Evolutionary conservation across 2,888 invertebrate species (phyloP).

Genomic region (Coleophora deauratella): DNA sequence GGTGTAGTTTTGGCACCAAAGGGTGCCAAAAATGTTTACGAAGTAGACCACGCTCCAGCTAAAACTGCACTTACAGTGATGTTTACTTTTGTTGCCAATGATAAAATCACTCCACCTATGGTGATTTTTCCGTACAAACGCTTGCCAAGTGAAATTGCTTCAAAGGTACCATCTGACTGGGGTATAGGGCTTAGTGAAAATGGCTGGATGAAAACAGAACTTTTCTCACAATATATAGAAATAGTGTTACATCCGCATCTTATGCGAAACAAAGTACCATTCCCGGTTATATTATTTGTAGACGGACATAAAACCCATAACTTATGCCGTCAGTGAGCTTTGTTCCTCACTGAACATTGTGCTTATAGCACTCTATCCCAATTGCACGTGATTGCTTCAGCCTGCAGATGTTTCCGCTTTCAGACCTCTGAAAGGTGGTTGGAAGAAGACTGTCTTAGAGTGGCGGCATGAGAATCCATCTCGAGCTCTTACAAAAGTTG

Average conservation of each 20-base stretch:
- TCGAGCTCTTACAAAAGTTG: slow-evolving; percentile 13
- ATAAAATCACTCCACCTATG: no score
- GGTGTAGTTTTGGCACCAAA: no score
- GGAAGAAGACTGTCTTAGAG: slow-evolving; percentile 14
- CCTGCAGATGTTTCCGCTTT: slow-evolving; percentile 23
- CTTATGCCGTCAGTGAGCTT: slow-evolving; percentile 14
- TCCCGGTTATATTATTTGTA: slow-evolving; percentile 37
- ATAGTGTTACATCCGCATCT: slow-evolving; percentile 29
- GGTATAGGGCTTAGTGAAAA: slow-evolving; percentile 35
- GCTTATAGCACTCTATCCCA: slow-evolving; percentile 19
- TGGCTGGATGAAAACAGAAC: slow-evolving; percentile 44
- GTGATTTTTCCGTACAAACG: no score
- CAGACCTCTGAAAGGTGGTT: slow-evolving; percentile 17
- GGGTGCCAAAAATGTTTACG: no score
- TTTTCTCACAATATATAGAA: slow-evolving; percentile 39
- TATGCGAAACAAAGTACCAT: slow-evolving; percentile 17
- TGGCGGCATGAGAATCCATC: slow-evolving; percentile 16
- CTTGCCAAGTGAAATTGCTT: no score
- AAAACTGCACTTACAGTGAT: no score
- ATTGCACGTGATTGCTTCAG: slow-evolving; percentile 19
- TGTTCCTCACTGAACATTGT: slow-evolving; percentile 13
- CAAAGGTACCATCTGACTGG: no score
- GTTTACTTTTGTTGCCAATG: no score
- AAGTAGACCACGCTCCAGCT: no score
- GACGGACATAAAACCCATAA: slow-evolving; percentile 20